These are phyloP conservation scores for Trogon surrucura DNA, from an alignment of 2,113 vertebrate genomes.

Conservation along the genomic window DNA sequence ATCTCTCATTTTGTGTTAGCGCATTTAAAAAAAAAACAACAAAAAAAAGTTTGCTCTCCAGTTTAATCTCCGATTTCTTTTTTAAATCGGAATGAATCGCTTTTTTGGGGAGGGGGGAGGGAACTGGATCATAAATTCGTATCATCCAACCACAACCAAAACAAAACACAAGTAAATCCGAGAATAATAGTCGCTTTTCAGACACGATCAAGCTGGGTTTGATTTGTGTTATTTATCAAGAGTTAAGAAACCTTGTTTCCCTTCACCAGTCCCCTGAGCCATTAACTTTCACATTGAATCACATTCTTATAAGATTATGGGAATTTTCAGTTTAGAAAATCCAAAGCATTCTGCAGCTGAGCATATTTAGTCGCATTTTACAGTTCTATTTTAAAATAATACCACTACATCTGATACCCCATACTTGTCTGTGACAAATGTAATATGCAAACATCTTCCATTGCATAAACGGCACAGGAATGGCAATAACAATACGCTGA, in stretches of 20 bases:
- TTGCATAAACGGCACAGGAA: slow-evolving; percentile 40
- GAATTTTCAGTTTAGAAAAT: slow-evolving; percentile 58
- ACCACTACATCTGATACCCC: slow-evolving; percentile 58
- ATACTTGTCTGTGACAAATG: slow-evolving; percentile 65
- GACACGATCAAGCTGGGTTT: slow-evolving; percentile 32
- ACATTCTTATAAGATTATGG: slow-evolving; percentile 61
- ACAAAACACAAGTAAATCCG: neutral
- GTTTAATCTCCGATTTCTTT: neutral
- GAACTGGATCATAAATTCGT: neutral
- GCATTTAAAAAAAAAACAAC: neutral
- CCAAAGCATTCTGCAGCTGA: slow-evolving; percentile 46
- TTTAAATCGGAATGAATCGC: neutral
- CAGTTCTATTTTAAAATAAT: slow-evolving; percentile 55
- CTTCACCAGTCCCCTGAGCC: slow-evolving; percentile 28
- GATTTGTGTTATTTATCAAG: slow-evolving; percentile 58
- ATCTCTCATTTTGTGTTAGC: neutral
- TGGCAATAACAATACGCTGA: slow-evolving; percentile 26
- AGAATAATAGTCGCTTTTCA: slow-evolving; percentile 24
- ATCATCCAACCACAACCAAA: slow-evolving; percentile 30
- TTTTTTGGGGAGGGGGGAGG: neutral
- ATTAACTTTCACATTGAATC: slow-evolving; percentile 40
- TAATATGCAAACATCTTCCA: slow-evolving; percentile 42
- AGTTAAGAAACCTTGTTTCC: slow-evolving; percentile 46
- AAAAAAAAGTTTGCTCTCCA: neutral
- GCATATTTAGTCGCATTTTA: slow-evolving; percentile 63